These are phyloP conservation scores for Ephialtes manifestator DNA, from an alignment of 2,888 invertebrate species.

Conservation along the genomic window DNA sequence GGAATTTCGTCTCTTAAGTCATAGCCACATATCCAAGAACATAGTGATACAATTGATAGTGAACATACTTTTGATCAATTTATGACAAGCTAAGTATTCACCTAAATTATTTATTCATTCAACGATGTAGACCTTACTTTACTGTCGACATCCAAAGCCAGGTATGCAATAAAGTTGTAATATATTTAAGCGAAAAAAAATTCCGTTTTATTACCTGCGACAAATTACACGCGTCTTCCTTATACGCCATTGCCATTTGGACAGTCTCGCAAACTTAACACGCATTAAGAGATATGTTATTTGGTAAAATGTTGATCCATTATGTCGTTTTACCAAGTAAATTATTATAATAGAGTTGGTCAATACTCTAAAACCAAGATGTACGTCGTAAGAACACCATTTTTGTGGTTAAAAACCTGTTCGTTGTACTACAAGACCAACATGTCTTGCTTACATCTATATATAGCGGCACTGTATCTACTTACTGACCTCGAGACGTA, in stretches of 20 bases:
- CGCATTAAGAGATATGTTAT: background rate
- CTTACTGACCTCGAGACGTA: constrained; percentile 62
- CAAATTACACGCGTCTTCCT: background rate
- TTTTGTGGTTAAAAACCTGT: constrained; percentile 47
- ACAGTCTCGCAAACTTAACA: background rate
- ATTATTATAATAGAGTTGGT: constrained; percentile 27
- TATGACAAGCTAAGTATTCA: too few species aligned
- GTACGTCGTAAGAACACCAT: constrained; percentile 39
- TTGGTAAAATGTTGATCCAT: constrained; percentile 29
- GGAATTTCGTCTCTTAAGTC: too few species aligned
- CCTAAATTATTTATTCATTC: too few species aligned
- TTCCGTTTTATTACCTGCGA: background rate
- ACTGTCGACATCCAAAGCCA: too few species aligned
- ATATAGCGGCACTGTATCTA: constrained; percentile 4
- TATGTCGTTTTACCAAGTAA: constrained; percentile 28
- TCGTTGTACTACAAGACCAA: constrained; percentile 4
- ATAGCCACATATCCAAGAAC: too few species aligned
- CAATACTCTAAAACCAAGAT: constrained; percentile 39
- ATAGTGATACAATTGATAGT: too few species aligned
- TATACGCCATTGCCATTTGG: background rate
- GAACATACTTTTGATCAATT: too few species aligned
- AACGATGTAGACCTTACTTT: too few species aligned
- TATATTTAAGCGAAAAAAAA: background rate
- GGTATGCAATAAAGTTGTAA: too few species aligned
- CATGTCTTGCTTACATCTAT: constrained; percentile 20